Conservation (phyloP, 2,113 vertebrate genomes). For the Hirundichthys speculiger region DNA sequence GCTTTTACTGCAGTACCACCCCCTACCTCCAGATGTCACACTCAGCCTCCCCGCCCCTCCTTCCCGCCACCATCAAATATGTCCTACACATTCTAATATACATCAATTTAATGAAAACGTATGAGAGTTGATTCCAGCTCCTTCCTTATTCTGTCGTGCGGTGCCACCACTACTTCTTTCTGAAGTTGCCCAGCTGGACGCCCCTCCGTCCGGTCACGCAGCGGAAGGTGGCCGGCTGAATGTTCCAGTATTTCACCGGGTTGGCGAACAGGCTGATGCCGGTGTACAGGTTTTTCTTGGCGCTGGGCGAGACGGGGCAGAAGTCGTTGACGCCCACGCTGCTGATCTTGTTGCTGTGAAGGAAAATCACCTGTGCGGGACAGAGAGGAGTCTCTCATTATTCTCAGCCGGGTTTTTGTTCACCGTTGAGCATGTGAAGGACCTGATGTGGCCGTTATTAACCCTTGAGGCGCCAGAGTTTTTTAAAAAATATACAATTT, state of each 20-base stretch:
- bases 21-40: no score
- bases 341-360: slow-evolving; percentile 92
- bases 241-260: slow-evolving; percentile 92
- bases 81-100: slow-evolving; percentile 18
- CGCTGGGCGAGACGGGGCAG: slow-evolving; percentile 82
- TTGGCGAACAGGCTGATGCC: slow-evolving; percentile 97
- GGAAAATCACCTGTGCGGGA: slow-evolving; percentile 88
- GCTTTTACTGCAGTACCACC: no score
- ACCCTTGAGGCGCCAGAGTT: no score
- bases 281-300: slow-evolving; percentile 90
- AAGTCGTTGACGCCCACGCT: slow-evolving; percentile 94
- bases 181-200: slow-evolving; percentile 92
- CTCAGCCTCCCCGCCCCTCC: no score
- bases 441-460: no score
- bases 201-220: slow-evolving; percentile 89
- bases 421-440: no score
- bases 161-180: slow-evolving; percentile 68
- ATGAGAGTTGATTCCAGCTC: not conserved
- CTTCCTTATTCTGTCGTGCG: not conserved
- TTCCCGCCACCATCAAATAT: not conserved
- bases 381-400: no score
- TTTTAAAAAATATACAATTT: no score
- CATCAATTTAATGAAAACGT: not conserved
- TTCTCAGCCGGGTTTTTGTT: no score
- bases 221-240: slow-evolving; percentile 92